These are phyloP conservation scores for Myotis yumanensis DNA, from an alignment of 2,113 vertebrate species.

Conservation along the genomic window DNA sequence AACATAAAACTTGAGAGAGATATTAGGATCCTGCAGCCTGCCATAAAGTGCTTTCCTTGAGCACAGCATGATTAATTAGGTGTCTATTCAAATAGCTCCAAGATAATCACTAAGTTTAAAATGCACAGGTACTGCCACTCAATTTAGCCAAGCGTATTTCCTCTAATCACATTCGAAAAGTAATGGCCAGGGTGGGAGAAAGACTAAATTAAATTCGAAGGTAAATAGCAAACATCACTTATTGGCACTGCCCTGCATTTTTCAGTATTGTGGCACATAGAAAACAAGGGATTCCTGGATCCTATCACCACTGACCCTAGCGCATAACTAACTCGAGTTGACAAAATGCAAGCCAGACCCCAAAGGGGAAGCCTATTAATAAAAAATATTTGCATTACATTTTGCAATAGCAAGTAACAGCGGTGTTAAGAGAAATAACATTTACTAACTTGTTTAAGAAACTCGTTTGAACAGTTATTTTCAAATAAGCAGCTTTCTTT, in stretches of 20 bases:
- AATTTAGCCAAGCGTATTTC: background rate
- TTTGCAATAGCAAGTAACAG: constrained; percentile 33
- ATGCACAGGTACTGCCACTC: background rate
- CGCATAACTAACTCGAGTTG: background rate
- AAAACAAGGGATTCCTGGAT: background rate
- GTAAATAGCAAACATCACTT: background rate
- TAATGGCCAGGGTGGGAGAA: background rate
- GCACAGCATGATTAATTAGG: constrained; percentile 37
- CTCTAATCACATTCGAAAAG: constrained; percentile 7
- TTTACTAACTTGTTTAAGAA: constrained; percentile 75
- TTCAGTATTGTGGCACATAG: background rate
- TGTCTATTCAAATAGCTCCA: constrained; percentile 48
- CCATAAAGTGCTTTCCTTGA: constrained; percentile 27
- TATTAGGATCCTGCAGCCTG: background rate
- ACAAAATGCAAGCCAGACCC: constrained; percentile 20
- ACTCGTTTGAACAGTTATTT: constrained; percentile 73
- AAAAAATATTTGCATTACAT: constrained; percentile 35
- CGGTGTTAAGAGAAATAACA: constrained; percentile 63
- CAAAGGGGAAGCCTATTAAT: constrained; percentile 2
- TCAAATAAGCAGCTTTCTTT: constrained; percentile 66
- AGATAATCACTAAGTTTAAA: constrained; percentile 41
- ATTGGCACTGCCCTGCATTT: background rate
- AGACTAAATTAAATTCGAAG: background rate
- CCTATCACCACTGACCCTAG: background rate
- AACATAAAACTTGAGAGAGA: background rate